Base-by-base conservation (phyloP, 2,888 invertebrate genomes). In the Julus scanicus region DNA sequence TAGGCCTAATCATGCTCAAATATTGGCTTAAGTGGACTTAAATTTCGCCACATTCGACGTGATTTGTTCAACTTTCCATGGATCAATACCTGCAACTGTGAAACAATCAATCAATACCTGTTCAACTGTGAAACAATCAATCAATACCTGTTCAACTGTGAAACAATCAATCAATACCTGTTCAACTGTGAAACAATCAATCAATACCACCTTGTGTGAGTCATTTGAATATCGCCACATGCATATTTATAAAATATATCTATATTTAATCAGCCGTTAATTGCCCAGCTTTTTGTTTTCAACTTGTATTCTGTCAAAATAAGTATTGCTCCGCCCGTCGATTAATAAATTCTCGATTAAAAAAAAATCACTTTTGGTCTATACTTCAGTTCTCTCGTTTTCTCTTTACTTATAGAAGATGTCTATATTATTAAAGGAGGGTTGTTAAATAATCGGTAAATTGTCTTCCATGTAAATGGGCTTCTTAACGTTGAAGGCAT, bases 291-390 rank as follows among this genome's bases (percentile, higher is more conserved):
- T 53, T 57, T 1, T n/a, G 57, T 57, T 57, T n/a, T 3, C 49
- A 49, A 49, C 57, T 57, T 4, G n/a, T 57, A 2, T 57, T 57
- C 57, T 57, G 17, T 57, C 57, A 2, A 57, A 57, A 57, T 57
- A 57, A 57, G n/a, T n/a, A 3, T 57, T n/a, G 57, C n/a, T 57
- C 57, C 57, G 17, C 57, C 57, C 57, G n/a, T 57, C 57, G 57
- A 57, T 57, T 57, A 57, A 57, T n/a, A 57, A n/a, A n/a, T 57
- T 57, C 57, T 57, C 57, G 57, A 57, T 57, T 57, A 57, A 57
- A 53, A 29, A 29, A 29, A 57, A 57, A 57, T 57, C 57, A 57
- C n/a, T 53, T 53, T 53, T 17, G 9, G 11, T 17, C 29, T 29
- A 3, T 53, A 13, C 15, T 57, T 57, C 57, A 57, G 57, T n/a